Base-by-base conservation (phyloP, 1,140 invertebrate species). In the Carposina sasakii region DNA sequence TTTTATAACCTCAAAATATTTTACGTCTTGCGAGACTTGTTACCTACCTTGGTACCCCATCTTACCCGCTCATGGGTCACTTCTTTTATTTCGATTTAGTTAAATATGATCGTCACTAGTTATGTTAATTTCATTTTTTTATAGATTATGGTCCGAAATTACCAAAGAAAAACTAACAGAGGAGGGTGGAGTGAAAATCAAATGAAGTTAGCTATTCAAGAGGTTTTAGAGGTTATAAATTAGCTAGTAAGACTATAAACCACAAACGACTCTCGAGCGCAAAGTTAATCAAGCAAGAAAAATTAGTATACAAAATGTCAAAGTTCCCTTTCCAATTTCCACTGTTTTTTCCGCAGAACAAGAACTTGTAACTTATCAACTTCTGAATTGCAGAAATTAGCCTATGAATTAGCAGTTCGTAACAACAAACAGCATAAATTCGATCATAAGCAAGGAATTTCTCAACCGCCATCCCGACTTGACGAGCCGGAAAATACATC, bases 401-500 rank as follows among this genome's bases (percentile, higher is more conserved):
- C 24, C 60, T 22, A 16, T 61, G 3, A 13, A 45, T 8, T 22
- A 12, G 15, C 28, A 60, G 10, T 24, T 5, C 10, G 17, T 26
- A 43, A 43, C 28, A 43, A 26, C 16, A 24, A 24, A 26, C 3
- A 3, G 5, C 21, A 28, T 43, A 5, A 5, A 4, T 43, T 43
- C 16, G 28, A 26, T 26, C 3, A 4, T 43, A 52, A 51, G 0
- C 61, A 48, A 54, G 26, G 20, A 37, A 12, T 82, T 76, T 54
- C 31, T 71, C 22, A 64, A 57, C 41, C 15, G 69, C 36, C 41
- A 81, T 57, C 55, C 52, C 9, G 42, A 47, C 33, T 39, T 82
- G 9, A 44, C 34, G 34, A 53, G 48, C 57, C 57, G 17, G 51
- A 61, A 54, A 23, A 46, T 8, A 65, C 62, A 1, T 64, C 61